Conservation (phyloP, 2,113 vertebrate genomes). For the Spea multiplicata region DNA sequence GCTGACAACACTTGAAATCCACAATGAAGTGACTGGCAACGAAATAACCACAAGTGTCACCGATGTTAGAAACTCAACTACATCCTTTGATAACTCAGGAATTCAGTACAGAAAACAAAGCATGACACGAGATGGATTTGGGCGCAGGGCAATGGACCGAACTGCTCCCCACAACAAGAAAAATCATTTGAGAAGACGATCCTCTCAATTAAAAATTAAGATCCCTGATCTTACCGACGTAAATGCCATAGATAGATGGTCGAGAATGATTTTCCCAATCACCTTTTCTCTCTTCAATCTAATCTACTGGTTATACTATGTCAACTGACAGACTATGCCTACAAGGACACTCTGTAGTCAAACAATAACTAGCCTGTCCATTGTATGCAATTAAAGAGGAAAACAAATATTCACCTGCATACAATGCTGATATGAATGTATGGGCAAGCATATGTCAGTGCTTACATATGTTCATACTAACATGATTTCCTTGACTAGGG, state of each 20-base stretch:
- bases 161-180: slow-evolving; percentile 74
- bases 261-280: slow-evolving; percentile 92
- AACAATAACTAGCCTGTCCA: slow-evolving; percentile 71
- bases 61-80: slow-evolving; percentile 84
- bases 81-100: slow-evolving; percentile 86
- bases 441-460: slow-evolving; percentile 55
- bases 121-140: slow-evolving; percentile 65
- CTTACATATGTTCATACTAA: slow-evolving; percentile 59
- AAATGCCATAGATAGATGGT: slow-evolving; percentile 96
- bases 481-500: slow-evolving; percentile 62
- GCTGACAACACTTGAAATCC: slow-evolving; percentile 91
- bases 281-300: slow-evolving; percentile 96
- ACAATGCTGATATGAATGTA: slow-evolving; percentile 56
- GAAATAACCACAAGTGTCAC: slow-evolving; percentile 79
- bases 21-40: slow-evolving; percentile 87
- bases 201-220: slow-evolving; percentile 94
- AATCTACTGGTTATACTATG: slow-evolving; percentile 98
- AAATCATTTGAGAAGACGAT: slow-evolving; percentile 83
- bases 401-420: slow-evolving; percentile 47
- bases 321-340: slow-evolving; percentile 83
- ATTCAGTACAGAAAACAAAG: slow-evolving; percentile 92
- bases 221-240: slow-evolving; percentile 97
- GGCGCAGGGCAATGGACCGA: slow-evolving; percentile 75
- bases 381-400: slow-evolving; percentile 66
- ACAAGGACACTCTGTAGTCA: slow-evolving; percentile 60